These are phyloP conservation scores for Neomicropteryx cornuta DNA, from an alignment of 1,140 invertebrate genomes.

Conservation along the genomic window DNA sequence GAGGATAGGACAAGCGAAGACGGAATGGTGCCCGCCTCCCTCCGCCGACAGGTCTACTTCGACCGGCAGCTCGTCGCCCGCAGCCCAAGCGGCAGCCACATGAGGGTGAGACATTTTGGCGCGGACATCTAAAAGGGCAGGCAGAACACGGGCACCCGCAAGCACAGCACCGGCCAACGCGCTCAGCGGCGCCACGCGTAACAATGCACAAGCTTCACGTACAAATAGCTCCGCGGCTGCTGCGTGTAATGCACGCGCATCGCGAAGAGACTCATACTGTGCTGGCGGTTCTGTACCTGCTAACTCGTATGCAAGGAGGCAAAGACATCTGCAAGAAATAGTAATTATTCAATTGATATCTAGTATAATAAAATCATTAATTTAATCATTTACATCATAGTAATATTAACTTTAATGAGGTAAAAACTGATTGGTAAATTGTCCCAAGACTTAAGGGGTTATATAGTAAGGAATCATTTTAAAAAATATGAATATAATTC, in stretches of 20 bases:
- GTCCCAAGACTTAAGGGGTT: too few relatives aligned
- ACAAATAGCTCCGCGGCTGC: conserved; percentile 87
- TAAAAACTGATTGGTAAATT: too few relatives aligned
- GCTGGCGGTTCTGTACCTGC: conserved; percentile 8
- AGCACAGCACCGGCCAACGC: conserved; percentile 62
- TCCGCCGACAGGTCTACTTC: conserved; percentile 51
- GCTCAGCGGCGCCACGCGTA: conserved; percentile 70
- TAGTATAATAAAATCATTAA: too few relatives aligned
- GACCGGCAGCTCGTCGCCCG: conserved; percentile 85
- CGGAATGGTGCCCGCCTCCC: conserved; percentile 88
- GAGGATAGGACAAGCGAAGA: conserved; percentile 97
- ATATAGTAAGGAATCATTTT: too few relatives aligned
- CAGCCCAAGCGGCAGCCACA: conserved; percentile 88
- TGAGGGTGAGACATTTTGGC: conserved; percentile 95
- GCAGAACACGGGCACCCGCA: conserved; percentile 86
- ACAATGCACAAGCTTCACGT: conserved; percentile 80
- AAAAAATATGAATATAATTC: too few relatives aligned
- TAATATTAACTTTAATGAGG: too few relatives aligned
- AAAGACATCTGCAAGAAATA: too few relatives aligned
- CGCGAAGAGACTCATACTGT: conserved; percentile 9
- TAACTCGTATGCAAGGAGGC: conserved; percentile 11
- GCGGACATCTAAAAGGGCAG: conserved; percentile 84
- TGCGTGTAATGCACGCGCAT: conserved; percentile 21
- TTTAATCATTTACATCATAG: too few relatives aligned
- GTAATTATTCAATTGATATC: too few relatives aligned